Base-by-base conservation (phyloP, 2,113 vertebrate species). In the Kryptolebias marmoratus region DNA sequence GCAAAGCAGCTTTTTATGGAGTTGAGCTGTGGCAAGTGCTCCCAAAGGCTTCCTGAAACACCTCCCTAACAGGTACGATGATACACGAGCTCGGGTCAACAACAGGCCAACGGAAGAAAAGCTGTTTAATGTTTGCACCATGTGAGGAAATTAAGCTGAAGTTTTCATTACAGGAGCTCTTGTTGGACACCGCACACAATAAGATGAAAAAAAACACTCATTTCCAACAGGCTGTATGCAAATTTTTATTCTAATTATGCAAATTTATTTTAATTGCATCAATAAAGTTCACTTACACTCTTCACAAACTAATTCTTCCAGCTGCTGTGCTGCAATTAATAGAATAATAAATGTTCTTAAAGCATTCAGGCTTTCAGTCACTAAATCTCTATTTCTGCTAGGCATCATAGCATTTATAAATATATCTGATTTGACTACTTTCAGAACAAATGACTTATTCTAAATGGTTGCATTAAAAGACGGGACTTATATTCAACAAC, bases 41-140 rank as follows among this genome's bases (percentile, higher is more conserved):
- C 88, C 84, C 73, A 9, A 31, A 68, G 78, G 83, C 52, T 75
- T 80, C 58, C 69, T 81, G 69, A 67, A 72, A 77, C 64, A 50
- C 75, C 81, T 72, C 16, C 73, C 84, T 75, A 80, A 88, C 80
- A 90, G 88, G 87, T 87, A 76, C 71, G 77, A 85, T 80, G 57
- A 75, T 54, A 63, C 75, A 65, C 63, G 5, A 64, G 76, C 74
- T 79, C 22, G 66, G 66, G 64, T 79, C 62, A 73, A 53, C 39
- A 39, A 78, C 56, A 62, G 71, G 64, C 66, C 71, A 44, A 30
- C 64, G 16, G 45, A 47, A 16, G 36, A 68, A 42, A 59, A n/a
- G 58, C 56, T 11, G 42, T 11, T 39, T 71, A 60, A 64, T 32
- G 56, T 79, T 81, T 79, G 32, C 11, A 74, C 30, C 60, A 65